phyloP scores from a whole-genome alignment of 1,140 invertebrate species.

The Heliconius congener region DNA sequence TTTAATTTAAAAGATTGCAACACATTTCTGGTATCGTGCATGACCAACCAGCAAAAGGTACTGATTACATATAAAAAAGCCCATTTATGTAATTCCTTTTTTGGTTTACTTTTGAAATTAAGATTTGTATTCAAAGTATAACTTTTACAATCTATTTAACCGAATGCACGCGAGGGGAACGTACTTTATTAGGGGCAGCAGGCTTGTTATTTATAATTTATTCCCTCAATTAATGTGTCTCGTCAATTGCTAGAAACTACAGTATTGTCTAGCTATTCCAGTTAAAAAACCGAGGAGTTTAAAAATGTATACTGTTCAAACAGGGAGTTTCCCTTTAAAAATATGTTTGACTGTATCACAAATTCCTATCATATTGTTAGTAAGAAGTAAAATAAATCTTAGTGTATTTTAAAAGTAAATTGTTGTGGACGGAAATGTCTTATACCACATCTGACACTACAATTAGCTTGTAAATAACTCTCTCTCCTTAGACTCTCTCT shows the following conservation, averaged over 20 bases:
- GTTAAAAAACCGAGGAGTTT: not conserved
- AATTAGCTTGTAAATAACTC: too few relatives aligned
- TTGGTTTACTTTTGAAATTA: constrained; percentile 12
- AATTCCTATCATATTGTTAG: too few relatives aligned
- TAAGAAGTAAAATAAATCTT: too few relatives aligned
- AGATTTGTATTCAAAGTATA: constrained; percentile 34
- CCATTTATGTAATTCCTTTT: constrained; percentile 8
- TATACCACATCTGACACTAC: too few relatives aligned
- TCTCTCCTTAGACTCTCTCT: too few relatives aligned
- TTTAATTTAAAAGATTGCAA: constrained; percentile 15
- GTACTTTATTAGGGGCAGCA: constrained; percentile 29
- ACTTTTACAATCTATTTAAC: constrained; percentile 26
- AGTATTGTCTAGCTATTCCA: not conserved
- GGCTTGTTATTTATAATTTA: constrained; percentile 64
- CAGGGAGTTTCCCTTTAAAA: not conserved
- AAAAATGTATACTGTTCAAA: not conserved
- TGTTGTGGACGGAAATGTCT: too few relatives aligned
- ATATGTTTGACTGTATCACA: not conserved
- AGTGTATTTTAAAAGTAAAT: too few relatives aligned
- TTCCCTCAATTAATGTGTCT: constrained; percentile 63
- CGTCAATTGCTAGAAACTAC: constrained; percentile 30
- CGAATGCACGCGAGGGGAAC: constrained; percentile 32
- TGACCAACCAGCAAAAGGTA: not conserved
- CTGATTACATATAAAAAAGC: constrained; percentile 5
- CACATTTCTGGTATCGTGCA: not conserved